Conservation (phyloP, 2,113 vertebrate species). For the Cyphomyrus plagiostoma region DNA sequence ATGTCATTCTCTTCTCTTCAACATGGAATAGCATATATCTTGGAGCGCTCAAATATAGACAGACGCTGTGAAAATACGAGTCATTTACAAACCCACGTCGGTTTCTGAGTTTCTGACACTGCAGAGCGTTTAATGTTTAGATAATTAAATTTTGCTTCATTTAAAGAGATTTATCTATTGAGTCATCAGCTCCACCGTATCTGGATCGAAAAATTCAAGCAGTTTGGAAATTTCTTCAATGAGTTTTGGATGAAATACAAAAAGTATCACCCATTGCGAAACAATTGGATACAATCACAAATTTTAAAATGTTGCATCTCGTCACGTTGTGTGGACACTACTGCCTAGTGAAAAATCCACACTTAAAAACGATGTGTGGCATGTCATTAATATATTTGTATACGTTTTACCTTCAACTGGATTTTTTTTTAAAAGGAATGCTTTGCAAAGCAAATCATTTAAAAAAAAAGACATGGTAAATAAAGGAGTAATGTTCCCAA, state of each 20-base stretch:
- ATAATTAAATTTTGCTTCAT: neutral
- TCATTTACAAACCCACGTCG: neutral
- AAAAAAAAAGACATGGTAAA: constrained; percentile 69
- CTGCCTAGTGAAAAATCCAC: neutral
- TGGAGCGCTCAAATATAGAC: neutral
- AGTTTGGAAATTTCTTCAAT: constrained; percentile 87
- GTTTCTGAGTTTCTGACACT: neutral
- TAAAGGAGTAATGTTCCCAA: constrained; percentile 70
- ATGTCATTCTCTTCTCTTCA: neutral
- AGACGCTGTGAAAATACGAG: neutral
- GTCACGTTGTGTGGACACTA: neutral
- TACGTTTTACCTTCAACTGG: neutral
- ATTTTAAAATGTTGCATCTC: neutral
- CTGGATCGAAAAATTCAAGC: constrained; percentile 95
- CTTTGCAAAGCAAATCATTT: neutral
- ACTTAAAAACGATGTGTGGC: neutral
- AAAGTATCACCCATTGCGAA: neutral
- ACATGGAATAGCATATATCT: neutral
- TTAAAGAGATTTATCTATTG: constrained; percentile 82
- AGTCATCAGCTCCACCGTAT: constrained; percentile 98
- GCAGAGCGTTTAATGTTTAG: neutral
- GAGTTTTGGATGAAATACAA: constrained; percentile 57
- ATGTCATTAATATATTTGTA: neutral
- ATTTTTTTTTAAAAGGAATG: neutral
- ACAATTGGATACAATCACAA: neutral